Evolutionary conservation across 2,113 vertebrate genomes (phyloP), one percentile per base, ranked within the genome.

Genomic region (Mungos mungo): DNA sequence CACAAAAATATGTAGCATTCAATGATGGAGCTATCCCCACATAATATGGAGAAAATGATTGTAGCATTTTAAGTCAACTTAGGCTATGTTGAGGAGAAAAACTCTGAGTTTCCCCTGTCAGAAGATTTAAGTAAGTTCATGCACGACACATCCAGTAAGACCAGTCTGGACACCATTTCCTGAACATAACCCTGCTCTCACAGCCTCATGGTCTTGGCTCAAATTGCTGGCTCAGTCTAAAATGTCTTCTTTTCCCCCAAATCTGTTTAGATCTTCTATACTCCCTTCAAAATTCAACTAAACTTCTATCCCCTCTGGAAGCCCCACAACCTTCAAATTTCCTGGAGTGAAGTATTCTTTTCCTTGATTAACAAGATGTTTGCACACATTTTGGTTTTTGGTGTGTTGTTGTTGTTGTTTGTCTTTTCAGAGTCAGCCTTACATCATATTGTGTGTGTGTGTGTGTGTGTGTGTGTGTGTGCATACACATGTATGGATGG

Each of bases 1-100:
- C 71, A 96, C 86, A 96, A 85, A 97, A 97, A 96, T 81, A 66
- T 41, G 27, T n/a, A 84, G 15, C 80, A 68, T 88, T 96, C 86
- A 88, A 63, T 77, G 38, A 93, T 89, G 80, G 45, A 85, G 10
- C 18, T 93, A 35, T 29, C n/a, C 54, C 27, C 71, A 81, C 14
- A 33, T 72, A 83, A 68, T 77, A 63, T 86, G 81, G 88, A 86
- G n/a, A 76, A 96, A 93, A 57, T 80, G 19, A 41, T 71, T 84
- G 63, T 69, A 31, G 86, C 52, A 74, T 68, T 31, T 92, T 96
- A 65, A 88, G 5, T 96, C 92, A 93, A 16, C 6, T 52, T 71
- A 82, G 54, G 77, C 23, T 29, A 18, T 23, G 57, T 15, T 9
- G 19, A 81, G 33, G 41, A 87, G 76, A 93, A 84, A 86, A 97